These are phyloP conservation scores for Burhinus oedicnemus DNA, from an alignment of 2,113 vertebrate species.

Conservation along the genomic window DNA sequence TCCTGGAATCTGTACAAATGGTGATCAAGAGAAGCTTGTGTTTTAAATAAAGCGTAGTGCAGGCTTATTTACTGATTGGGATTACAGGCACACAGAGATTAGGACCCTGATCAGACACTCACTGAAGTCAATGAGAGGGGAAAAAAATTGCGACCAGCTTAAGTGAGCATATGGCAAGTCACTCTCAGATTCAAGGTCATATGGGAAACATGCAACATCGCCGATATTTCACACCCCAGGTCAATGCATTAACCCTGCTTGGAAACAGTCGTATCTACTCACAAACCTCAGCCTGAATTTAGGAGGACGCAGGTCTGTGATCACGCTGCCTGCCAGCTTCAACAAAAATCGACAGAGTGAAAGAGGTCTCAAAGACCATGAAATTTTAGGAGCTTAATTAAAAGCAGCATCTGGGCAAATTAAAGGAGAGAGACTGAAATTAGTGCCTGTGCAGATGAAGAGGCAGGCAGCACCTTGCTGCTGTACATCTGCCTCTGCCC, in stretches of 20 bases:
- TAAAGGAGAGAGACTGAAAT: slow-evolving; percentile 18
- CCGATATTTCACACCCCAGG: slow-evolving; percentile 45
- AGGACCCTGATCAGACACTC: background rate
- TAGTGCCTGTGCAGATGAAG: background rate
- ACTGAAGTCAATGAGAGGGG: background rate
- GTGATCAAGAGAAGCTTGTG: background rate
- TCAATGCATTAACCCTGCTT: slow-evolving; percentile 35
- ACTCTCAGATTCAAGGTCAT: slow-evolving; percentile 34
- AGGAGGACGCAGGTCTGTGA: background rate
- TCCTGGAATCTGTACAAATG: background rate
- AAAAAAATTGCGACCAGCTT: background rate
- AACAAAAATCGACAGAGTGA: background rate
- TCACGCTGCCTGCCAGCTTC: background rate
- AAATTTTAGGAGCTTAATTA: slow-evolving; percentile 54
- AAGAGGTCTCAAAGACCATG: slow-evolving; percentile 25
- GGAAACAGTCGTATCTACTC: background rate
- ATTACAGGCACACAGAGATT: background rate
- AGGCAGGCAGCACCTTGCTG: slow-evolving; percentile 40
- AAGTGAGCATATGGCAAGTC: slow-evolving; percentile 40
- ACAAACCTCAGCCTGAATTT: background rate
- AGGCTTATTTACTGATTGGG: background rate
- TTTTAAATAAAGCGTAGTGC: background rate
- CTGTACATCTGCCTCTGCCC: slow-evolving; percentile 32
- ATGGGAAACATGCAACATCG: background rate
- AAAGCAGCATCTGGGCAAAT: slow-evolving; percentile 60